A percentile compares a stretch with the other conserved stretches of the same genome.
These are phyloP conservation scores for Hiodon alosoides DNA, from an alignment of 2,113 vertebrate genomes.

Conservation along the genomic window DNA sequence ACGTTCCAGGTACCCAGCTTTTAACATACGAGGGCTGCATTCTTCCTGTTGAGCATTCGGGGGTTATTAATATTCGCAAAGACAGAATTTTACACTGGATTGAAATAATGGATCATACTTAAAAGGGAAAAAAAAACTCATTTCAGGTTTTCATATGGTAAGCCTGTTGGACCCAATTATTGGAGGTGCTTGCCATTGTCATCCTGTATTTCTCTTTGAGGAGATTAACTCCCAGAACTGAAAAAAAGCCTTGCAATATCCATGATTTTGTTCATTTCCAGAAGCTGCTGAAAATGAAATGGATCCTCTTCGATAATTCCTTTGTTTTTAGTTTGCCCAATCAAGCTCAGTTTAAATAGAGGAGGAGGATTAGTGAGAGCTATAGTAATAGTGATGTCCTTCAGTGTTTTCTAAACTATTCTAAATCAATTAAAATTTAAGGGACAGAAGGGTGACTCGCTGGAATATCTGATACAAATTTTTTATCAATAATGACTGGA, in stretches of 20 bases:
- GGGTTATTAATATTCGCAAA: slow-evolving; percentile 73
- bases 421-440: slow-evolving; percentile 63
- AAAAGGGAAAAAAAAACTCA: slow-evolving; percentile 66
- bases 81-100: slow-evolving; percentile 62
- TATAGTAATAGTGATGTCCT: slow-evolving; percentile 54
- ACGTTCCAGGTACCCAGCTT: slow-evolving; percentile 80
- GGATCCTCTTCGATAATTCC: slow-evolving; percentile 38
- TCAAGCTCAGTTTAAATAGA: slow-evolving; percentile 9
- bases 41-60: slow-evolving; percentile 54
- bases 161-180: slow-evolving; percentile 79
- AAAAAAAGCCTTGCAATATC: slow-evolving; percentile 62
- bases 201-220: slow-evolving; percentile 69
- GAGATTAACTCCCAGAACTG: slow-evolving; percentile 65
- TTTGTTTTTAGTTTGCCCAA: slow-evolving; percentile 7
- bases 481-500: slow-evolving; percentile 42
- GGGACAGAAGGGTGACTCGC: slow-evolving; percentile 57
- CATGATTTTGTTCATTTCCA: slow-evolving; percentile 60
- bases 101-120: slow-evolving; percentile 75
- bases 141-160: slow-evolving; percentile 76
- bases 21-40: slow-evolving; percentile 46
- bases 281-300: slow-evolving; percentile 65
- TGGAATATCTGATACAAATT: slow-evolving; percentile 55
- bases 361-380: slow-evolving; percentile 40
- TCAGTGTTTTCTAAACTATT: slow-evolving; percentile 64
- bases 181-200: slow-evolving; percentile 74